Evolutionary conservation across 2,888 invertebrate species (phyloP).

Genomic region (Sinhomidia bicolor): DNA sequence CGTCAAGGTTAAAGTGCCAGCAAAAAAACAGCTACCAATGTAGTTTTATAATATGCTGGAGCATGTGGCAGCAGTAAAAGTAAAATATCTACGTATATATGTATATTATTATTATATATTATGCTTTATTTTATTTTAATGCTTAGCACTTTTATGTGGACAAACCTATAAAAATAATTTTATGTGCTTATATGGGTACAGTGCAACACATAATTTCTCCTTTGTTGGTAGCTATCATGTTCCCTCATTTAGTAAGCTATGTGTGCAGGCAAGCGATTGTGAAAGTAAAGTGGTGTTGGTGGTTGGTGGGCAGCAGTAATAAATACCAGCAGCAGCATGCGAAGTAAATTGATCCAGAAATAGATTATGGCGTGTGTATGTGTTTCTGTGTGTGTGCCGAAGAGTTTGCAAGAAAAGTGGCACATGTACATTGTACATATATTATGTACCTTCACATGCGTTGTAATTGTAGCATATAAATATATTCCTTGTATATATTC

Average conservation of each 20-base stretch:
- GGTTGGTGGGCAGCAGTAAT: background rate
- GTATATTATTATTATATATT: too few species aligned
- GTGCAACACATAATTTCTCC: background rate
- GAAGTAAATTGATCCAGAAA: slow-evolving; percentile 43
- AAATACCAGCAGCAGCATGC: slow-evolving; percentile 19
- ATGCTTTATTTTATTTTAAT: background rate
- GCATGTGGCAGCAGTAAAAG: too few species aligned
- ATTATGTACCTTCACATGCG: too few species aligned
- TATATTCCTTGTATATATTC: too few species aligned
- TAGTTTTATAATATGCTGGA: too few species aligned
- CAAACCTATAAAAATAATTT: background rate
- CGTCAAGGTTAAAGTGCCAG: slow-evolving; percentile 11
- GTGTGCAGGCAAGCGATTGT: background rate
- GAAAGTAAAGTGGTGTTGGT: background rate
- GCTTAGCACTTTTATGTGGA: background rate
- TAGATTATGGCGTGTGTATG: slow-evolving; percentile 48
- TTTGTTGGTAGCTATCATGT: background rate
- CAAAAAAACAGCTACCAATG: background rate
- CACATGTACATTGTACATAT: background rate
- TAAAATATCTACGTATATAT: too few species aligned
- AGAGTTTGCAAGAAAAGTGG: slow-evolving; percentile 11
- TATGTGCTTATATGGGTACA: background rate
- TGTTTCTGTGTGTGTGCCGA: too few species aligned
- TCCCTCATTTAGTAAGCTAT: too few species aligned
- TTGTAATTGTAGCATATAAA: too few species aligned